Evolutionary conservation across 2,888 invertebrate species (phyloP), one percentile per base, ranked within the genome.

Genomic region (Mechanitis messenoides): DNA sequence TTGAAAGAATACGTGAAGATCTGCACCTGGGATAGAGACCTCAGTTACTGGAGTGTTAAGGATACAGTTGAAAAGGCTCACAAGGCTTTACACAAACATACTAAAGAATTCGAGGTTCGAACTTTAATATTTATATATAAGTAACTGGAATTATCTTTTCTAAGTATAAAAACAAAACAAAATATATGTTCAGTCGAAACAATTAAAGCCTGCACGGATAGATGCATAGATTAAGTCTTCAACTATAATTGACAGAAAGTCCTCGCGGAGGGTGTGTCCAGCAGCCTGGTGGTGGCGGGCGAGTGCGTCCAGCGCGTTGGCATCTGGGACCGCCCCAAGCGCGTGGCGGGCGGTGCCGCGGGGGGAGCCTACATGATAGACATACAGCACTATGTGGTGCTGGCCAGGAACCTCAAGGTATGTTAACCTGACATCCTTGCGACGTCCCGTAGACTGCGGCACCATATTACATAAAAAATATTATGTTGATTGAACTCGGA

Each of bases 1-100:
- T 82, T 99, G 11, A 94, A 95, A 70, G 98, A 98, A 71, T 97
- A 96, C 77, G 95, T 99, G 0, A 98, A 98, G 83, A 98, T 99
- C 60, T 96, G 96, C 58, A 92, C 96, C 47, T 99, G 98, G 96
- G 96, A 95, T 74, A 94, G 96, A 74, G 98, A 99, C 76, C 92
- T 97, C 12, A 98, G 95, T 74, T 97, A 98, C 79, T 98, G 97
- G 93, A 94, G 97, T 45, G 94, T 99, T 60, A 97, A 96, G 71
- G 95, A 95, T 69, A 95, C 97, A 0, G 94, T 97, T 0, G 94
- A 95, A 50, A 97, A 96, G 75, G 95, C 96, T 0, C 98, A 98
- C 78, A 93, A 95, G 67, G 95, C 94, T 31, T 87, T 98, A 9
- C 95, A 96, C 77, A 97, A 97, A 79, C 94, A 95, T 76, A 93